phyloP scores from a whole-genome alignment of 2,113 vertebrate genomes.

The Irena cyanogastra region DNA sequence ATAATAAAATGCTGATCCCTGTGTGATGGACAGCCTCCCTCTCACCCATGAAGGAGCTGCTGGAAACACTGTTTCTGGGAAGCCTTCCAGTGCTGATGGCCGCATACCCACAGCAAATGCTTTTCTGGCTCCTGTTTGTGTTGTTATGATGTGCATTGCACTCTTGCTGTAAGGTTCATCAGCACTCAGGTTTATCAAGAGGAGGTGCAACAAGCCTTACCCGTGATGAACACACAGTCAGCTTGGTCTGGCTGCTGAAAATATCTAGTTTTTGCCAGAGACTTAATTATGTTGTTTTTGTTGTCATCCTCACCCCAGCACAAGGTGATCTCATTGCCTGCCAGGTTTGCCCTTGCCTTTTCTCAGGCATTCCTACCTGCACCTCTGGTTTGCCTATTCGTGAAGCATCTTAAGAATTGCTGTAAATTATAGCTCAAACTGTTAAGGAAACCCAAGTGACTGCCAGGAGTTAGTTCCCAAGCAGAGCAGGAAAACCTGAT shows the following conservation, averaged over 20 bases:
- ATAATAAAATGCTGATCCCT: slow-evolving; percentile 2
- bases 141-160: background rate
- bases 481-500: background rate
- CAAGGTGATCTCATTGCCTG: background rate
- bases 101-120: background rate
- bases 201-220: background rate
- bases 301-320: background rate
- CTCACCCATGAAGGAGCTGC: background rate
- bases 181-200: background rate
- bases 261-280: background rate
- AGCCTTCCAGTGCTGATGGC: background rate
- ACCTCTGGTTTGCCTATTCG: background rate
- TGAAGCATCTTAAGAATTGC: background rate
- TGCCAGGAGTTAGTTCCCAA: background rate
- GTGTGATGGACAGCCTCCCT: background rate
- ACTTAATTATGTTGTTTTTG: background rate
- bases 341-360: rapidly evolving
- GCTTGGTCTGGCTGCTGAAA: background rate
- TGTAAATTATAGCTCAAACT: background rate
- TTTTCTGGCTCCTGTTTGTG: background rate
- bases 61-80: slow-evolving; percentile 6
- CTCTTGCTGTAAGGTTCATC: background rate
- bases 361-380: background rate
- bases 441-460: background rate
- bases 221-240: background rate